Conservation (phyloP, 2,113 vertebrate genomes). For the Vicugna pacos region DNA sequence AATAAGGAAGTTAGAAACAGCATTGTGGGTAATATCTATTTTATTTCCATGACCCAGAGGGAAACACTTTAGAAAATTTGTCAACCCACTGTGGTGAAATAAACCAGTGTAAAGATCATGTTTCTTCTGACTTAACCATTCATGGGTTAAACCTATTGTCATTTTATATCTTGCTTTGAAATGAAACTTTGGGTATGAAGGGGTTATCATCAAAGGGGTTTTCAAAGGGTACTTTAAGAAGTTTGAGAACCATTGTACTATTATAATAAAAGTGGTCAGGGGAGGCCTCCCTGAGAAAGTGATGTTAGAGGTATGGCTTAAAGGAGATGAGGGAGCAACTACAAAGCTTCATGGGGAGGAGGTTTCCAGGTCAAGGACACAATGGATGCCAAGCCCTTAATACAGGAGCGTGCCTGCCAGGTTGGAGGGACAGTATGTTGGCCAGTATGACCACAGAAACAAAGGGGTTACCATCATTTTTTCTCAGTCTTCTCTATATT, state of each 20-base stretch:
- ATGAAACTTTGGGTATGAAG: constrained; percentile 31
- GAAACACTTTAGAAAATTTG: not conserved
- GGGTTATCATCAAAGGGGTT: not conserved
- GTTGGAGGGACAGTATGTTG: not conserved
- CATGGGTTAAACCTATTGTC: not conserved
- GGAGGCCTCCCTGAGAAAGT: not conserved
- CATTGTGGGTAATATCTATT: not conserved
- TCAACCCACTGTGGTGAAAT: not conserved
- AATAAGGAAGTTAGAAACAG: not conserved
- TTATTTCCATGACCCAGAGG: not conserved
- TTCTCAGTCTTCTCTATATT: not conserved
- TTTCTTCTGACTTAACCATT: constrained; percentile 38
- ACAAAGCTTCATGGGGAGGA: not conserved
- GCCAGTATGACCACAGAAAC: not conserved
- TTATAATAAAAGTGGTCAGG: not conserved
- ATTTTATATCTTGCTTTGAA: constrained; percentile 46
- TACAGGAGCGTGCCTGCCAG: not conserved
- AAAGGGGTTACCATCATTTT: not conserved
- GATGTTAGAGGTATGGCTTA: not conserved
- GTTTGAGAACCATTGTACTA: not conserved
- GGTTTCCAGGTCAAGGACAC: not conserved
- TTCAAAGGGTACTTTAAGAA: constrained; percentile 30
- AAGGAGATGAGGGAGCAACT: not conserved
- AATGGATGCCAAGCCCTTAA: not conserved
- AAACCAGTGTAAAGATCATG: not conserved